A percentile compares a stretch with the other conserved stretches of the same genome.
phyloP scores from a whole-genome alignment of 2,113 vertebrate species.

The Chaetops frenatus region DNA sequence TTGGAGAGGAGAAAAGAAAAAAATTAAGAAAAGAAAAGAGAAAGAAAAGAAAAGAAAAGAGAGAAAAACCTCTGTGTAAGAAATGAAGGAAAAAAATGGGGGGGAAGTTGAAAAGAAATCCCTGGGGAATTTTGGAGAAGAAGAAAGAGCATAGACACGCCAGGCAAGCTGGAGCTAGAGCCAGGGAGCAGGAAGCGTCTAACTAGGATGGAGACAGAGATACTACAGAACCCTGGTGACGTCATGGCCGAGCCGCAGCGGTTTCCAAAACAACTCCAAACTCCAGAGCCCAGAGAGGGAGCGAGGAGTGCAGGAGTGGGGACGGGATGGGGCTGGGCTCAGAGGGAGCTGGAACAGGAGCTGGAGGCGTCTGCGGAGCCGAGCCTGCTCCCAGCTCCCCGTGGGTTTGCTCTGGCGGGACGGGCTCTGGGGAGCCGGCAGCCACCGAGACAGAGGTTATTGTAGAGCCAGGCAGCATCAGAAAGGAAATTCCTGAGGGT shows the following conservation, averaged over 20 bases:
- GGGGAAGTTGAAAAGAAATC: not conserved
- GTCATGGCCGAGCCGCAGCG: constrained; percentile 50
- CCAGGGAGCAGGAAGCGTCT: constrained; percentile 65
- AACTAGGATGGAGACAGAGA: constrained; percentile 70
- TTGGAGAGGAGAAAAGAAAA: not conserved
- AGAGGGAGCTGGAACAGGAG: constrained; percentile 1
- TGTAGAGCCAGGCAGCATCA: constrained; percentile 12
- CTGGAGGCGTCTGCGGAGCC: not conserved
- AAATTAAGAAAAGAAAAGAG: not conserved
- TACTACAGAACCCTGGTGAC: constrained; percentile 60
- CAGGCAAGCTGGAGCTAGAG: constrained; percentile 28
- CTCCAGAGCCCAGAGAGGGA: not conserved
- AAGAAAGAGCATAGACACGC: constrained; percentile 15
- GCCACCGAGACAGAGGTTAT: not conserved
- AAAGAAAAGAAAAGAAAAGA: not conserved
- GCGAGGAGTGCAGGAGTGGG: not conserved
- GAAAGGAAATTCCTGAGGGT: constrained; percentile 45
- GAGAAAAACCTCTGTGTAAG: not conserved
- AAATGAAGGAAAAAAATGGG: not conserved
- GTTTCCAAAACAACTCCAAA: constrained; percentile 61
- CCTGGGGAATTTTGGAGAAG: constrained; percentile 20
- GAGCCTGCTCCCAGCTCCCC: constrained; percentile 7
- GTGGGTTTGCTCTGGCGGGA: not conserved
- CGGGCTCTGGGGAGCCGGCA: not conserved
- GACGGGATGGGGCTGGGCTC: not conserved